Evolutionary conservation across 2,797 vertebrate genomes (phyloP).

Genomic region (Periophthalmus magnuspinnatus): DNA sequence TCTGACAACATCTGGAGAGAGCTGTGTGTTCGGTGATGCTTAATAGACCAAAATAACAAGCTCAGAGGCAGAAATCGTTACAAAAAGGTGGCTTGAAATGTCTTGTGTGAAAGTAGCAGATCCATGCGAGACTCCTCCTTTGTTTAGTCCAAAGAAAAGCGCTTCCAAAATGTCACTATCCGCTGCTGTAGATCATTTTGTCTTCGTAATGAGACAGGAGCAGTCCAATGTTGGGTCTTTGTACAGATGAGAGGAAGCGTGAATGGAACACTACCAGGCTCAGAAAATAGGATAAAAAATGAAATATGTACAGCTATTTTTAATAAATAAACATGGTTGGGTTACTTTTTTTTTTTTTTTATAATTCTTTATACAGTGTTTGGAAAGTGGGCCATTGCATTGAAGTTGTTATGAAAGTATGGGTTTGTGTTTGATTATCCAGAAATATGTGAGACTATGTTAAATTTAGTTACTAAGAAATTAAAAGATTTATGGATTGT

Average conservation of each 20-base stretch:
- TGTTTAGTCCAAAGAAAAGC: conserved; percentile 8
- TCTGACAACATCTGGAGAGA: conserved; percentile 41
- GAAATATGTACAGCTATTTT: conserved; percentile 1
- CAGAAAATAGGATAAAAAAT: conserved; percentile 1
- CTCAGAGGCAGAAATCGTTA: conserved; percentile 23
- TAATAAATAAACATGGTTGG: conserved; percentile 12
- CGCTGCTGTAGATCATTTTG: conserved; percentile 41
- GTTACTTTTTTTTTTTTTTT: background rate
- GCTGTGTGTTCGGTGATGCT: conserved; percentile 13
- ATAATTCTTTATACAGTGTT: background rate
- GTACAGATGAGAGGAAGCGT: conserved; percentile 56
- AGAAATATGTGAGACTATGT: too few relatives aligned
- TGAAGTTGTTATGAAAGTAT: background rate
- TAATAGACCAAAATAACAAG: conserved; percentile 31
- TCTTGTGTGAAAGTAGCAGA: conserved; percentile 1
- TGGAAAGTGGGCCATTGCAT: background rate
- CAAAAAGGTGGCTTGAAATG: conserved; percentile 26
- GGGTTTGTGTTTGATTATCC: background rate
- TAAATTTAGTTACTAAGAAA: too few relatives aligned
- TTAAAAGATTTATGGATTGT: background rate
- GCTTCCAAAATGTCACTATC: conserved; percentile 41
- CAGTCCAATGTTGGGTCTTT: conserved; percentile 58
- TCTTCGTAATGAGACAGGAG: conserved; percentile 46
- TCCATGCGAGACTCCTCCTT: background rate
- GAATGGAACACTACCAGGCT: conserved; percentile 3